phyloP scores from a whole-genome alignment of 2,797 vertebrate genomes.

The Paratrypauchen microcephalus region DNA sequence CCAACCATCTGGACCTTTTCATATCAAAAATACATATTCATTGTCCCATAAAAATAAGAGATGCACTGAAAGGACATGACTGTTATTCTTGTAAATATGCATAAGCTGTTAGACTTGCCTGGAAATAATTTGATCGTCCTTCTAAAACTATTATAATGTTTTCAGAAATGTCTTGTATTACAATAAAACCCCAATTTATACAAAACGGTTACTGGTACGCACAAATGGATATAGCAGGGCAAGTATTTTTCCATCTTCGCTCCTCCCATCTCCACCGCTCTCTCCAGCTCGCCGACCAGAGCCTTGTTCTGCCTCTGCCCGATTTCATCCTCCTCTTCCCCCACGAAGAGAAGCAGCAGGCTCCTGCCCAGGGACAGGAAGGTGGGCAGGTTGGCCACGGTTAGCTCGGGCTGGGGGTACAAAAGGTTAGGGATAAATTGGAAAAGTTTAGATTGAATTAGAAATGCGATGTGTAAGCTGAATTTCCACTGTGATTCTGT shows the following conservation, averaged over 20 bases:
- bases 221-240: conserved; percentile 93
- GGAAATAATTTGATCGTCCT: background rate
- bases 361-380: conserved; percentile 80
- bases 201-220: conserved; percentile 43
- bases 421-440: background rate
- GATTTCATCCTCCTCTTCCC: conserved; percentile 71
- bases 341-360: conserved; percentile 88
- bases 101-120: background rate
- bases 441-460: background rate
- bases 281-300: conserved; percentile 67
- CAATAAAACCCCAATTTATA: background rate
- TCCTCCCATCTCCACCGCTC: conserved; percentile 40
- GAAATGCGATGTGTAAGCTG: background rate
- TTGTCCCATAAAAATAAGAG: background rate
- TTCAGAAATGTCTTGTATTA: conserved; percentile 1
- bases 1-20: too few species aligned
- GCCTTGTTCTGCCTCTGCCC: conserved; percentile 57
- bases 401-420: conserved; percentile 87
- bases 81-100: background rate
- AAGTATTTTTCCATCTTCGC: conserved; percentile 58
- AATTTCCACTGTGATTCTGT: background rate
- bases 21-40: background rate
- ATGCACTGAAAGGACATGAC: background rate
- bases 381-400: conserved; percentile 84
- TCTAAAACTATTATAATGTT: background rate